A percentile compares a stretch with the other conserved stretches of the same genome.
Evolutionary conservation across 37 sponge, comb jelly and placozoan genomes (phyloP).

Genomic region (Halichondria panicea): DNA sequence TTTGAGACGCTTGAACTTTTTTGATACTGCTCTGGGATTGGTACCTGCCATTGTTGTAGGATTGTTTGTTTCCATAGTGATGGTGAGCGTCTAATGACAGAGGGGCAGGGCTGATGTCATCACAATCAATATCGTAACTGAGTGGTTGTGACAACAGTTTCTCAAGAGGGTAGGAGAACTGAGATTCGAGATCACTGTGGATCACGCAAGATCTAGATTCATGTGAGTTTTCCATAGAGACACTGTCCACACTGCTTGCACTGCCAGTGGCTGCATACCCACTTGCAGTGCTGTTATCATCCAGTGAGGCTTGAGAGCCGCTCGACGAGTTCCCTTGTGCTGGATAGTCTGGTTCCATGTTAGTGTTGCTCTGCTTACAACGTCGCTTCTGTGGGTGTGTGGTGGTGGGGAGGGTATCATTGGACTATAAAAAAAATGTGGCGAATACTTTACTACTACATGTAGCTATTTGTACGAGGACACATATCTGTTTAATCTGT

Average conservation of each 20-base stretch:
- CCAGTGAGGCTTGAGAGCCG: conserved; percentile 20
- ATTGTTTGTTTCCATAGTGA: conserved; percentile 2
- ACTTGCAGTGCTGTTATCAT: conserved; percentile 21
- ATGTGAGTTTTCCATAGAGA: neutral
- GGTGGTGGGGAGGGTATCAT: too few species aligned
- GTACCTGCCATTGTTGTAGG: too few species aligned
- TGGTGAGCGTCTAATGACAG: neutral
- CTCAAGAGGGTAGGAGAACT: conserved; percentile 18
- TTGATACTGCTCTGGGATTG: too few species aligned
- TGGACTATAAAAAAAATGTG: too few species aligned
- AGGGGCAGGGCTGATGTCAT: neutral
- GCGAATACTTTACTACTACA: too few species aligned
- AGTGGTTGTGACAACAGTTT: conserved; percentile 9
- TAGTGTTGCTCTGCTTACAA: too few species aligned
- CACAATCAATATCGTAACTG: neutral
- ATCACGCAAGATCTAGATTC: neutral
- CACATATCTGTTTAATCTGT: too few species aligned
- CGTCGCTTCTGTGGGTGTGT: too few species aligned
- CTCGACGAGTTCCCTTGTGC: too few species aligned
- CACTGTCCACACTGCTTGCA: conserved; percentile 12
- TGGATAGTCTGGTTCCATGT: too few species aligned
- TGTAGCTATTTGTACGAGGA: too few species aligned
- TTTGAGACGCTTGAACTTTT: too few species aligned
- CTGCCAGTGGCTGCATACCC: conserved; percentile 49
- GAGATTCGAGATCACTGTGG: neutral